Evolutionary conservation across 2,797 vertebrate species (phyloP).

Genomic region (Acipenser oxyrinchus): DNA sequence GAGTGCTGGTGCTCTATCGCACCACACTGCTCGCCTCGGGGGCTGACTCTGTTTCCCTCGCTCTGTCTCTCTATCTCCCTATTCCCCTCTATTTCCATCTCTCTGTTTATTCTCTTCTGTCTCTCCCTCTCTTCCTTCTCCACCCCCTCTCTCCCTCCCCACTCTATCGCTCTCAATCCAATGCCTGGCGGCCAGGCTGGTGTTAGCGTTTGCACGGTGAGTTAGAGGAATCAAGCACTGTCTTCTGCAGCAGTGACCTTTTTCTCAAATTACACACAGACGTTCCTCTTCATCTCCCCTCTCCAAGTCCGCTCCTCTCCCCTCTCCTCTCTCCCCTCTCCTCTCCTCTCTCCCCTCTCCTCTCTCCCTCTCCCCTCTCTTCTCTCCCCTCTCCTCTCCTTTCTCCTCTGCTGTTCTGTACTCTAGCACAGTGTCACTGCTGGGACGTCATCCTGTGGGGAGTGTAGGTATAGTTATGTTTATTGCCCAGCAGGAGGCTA

Average conservation of each 20-base stretch:
- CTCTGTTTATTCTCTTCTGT: conserved; percentile 16
- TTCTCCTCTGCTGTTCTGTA: background rate
- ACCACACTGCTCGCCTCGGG: conserved; percentile 92
- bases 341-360: background rate
- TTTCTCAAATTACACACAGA: too few relatives aligned
- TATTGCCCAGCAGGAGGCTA: too few relatives aligned
- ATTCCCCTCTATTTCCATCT: conserved; percentile 10
- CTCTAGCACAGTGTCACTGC: background rate
- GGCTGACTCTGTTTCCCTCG: conserved; percentile 76
- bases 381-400: background rate
- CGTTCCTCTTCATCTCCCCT: too few relatives aligned
- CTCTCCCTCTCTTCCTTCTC: conserved; percentile 21
- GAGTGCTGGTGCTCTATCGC: conserved; percentile 98
- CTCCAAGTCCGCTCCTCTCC: conserved; percentile 10
- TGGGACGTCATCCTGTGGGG: too few relatives aligned
- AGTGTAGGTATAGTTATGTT: too few relatives aligned
- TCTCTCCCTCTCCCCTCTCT: conserved; percentile 10
- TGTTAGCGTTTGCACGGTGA: too few relatives aligned
- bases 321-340: background rate
- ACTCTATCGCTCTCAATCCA: conserved; percentile 45
- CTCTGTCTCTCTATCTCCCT: conserved; percentile 17
- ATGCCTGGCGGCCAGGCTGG: background rate
- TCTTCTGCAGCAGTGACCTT: too few relatives aligned
- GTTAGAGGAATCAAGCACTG: too few relatives aligned
- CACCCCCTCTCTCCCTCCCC: conserved; percentile 22